phyloP scores from a whole-genome alignment of 1,140 invertebrate species.

The Cataglyphis hispanica region DNA sequence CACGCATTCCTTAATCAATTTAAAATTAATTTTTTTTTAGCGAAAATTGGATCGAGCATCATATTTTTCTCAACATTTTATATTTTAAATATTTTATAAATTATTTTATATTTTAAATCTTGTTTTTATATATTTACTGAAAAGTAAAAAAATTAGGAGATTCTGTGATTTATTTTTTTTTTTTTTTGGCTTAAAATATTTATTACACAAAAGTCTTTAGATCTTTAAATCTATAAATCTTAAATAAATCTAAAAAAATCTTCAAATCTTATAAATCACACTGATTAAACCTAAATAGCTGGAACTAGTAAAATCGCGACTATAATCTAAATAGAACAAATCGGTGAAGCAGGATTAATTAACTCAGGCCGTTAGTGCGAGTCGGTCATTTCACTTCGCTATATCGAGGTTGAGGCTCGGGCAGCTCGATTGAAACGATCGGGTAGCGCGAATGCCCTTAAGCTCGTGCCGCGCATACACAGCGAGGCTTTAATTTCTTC shows the following conservation, averaged over 20 bases:
- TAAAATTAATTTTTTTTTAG: neutral
- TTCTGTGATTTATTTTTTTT: neutral
- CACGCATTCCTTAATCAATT: conserved; percentile 37
- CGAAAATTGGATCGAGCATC: neutral
- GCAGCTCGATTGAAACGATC: conserved; percentile 55
- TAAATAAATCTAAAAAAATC: no score
- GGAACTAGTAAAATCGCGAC: neutral
- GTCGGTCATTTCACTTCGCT: conserved; percentile 28
- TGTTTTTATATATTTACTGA: neutral
- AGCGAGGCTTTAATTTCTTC: conserved; percentile 75
- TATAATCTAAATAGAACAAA: conserved; percentile 8
- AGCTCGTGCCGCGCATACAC: conserved; percentile 55
- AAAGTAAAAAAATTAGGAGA: neutral
- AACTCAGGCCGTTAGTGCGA: conserved; percentile 14
- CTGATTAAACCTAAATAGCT: neutral
- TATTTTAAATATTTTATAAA: conserved; percentile 1
- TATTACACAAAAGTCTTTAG: neutral
- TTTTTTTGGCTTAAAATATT: neutral
- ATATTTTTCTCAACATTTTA: neutral
- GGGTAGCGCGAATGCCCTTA: conserved; percentile 49
- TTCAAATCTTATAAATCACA: neutral
- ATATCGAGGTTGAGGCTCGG: conserved; percentile 40
- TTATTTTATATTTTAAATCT: conserved; percentile 18
- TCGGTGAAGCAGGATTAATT: conserved; percentile 41
- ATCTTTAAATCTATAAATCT: no score